Percentiles rank a stretch among this genome's conserved stretches.
Conservation (phyloP, 2,113 vertebrate genomes). For the Merops nubicus region DNA sequence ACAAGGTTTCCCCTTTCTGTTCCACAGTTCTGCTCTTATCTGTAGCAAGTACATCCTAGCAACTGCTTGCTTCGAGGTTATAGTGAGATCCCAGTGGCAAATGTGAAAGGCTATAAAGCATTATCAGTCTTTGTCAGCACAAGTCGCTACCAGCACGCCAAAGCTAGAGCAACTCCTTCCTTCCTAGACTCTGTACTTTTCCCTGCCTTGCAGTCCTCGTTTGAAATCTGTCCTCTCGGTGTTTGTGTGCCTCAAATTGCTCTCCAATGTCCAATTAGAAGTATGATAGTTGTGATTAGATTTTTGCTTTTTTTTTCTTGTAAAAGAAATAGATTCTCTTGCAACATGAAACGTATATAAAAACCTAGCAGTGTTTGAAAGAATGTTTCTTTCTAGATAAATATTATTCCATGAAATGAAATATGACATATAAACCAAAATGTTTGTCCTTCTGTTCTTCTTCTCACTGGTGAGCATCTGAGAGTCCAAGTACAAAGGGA, state of each 20-base stretch:
- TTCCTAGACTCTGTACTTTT: neutral
- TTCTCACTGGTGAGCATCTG: neutral
- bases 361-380: neutral
- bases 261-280: neutral
- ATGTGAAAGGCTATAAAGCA: neutral
- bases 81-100: neutral
- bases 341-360: neutral
- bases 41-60: slow-evolving; percentile 20
- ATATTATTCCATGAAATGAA: slow-evolving; percentile 17
- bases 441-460: neutral
- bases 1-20: slow-evolving; percentile 52
- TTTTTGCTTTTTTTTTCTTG: neutral
- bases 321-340: slow-evolving; percentile 21
- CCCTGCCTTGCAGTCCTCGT: neutral
- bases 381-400: slow-evolving; percentile 8
- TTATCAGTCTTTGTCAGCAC: neutral
- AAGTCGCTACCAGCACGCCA: neutral
- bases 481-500: neutral
- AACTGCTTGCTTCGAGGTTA: slow-evolving; percentile 22
- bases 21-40: slow-evolving; percentile 3
- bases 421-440: neutral
- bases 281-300: neutral
- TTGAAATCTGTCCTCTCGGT: neutral
- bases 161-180: neutral
- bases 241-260: neutral